Base-by-base conservation (phyloP, 35 echinoderm and acorn worm species). In the Patiria miniata region DNA sequence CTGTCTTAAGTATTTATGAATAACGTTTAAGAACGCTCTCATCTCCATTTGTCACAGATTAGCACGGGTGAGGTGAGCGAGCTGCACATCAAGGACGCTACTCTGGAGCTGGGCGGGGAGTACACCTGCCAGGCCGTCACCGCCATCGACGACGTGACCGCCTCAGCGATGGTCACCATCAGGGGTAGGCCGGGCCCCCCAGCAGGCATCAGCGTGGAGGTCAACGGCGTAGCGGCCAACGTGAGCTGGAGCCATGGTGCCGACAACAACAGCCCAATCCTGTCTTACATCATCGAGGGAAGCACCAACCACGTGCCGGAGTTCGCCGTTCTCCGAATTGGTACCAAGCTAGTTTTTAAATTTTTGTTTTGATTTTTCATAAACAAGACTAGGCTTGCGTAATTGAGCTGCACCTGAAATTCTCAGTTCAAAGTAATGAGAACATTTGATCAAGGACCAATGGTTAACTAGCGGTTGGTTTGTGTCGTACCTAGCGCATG, bases 181-280 rank as follows among this genome's bases (percentile, higher is more conserved):
- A 37, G 36, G 94, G 96, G 92, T 36, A 92, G 92, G 3, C 96
- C 96, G 52, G 96, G 89, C 40, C 86, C 96, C 9, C 96, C 96
- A 17, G 77, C 86, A 61, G 92, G 88, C 28, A 83, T 94, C 8
- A 83, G 40, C 23, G 89, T 89, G 1, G 52, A 39, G 28, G 37
- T 95, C 4, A 51, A 59, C 8, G 85, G 88, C 5, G 39, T 91
- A 1, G 38, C 85, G 7, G 96, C 89, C 15, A 83, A 61, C n/a
- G 26, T 98, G 0, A 78, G 21, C 28, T 98, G 96, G 96, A 77
- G 61, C 1, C 55, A 37, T 5, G 96, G 96, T 4, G 36, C 73
- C 18, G 92, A 91, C 37, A 82, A 94, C 57, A 79, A 92, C 40
- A 91, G 86, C 21, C 39, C 85, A 1, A 94, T 87, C 7, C 83